These are phyloP conservation scores for Gymnodraco acuticeps DNA, from an alignment of 2,797 vertebrate genomes.

Conservation along the genomic window DNA sequence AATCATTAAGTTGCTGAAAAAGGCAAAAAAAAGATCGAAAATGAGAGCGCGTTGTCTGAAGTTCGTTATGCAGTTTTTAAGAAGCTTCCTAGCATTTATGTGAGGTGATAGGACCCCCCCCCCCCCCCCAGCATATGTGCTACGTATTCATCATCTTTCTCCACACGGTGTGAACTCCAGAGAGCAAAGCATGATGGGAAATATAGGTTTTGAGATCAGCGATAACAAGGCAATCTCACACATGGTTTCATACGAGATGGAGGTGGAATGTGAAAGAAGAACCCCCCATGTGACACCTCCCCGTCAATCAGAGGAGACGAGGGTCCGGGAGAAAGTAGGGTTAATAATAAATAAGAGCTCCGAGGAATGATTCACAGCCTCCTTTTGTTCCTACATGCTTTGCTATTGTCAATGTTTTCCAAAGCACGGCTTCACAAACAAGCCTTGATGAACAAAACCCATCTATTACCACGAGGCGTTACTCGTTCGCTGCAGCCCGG, in stretches of 20 bases:
- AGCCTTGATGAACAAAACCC: slow-evolving; percentile 84
- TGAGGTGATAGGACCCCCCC: slow-evolving; percentile 42
- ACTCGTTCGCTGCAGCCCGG: slow-evolving; percentile 83
- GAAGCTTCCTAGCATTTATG: slow-evolving; percentile 16
- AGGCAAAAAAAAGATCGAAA: slow-evolving; percentile 8
- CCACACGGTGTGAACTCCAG: slow-evolving; percentile 66
- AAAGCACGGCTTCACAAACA: slow-evolving; percentile 79
- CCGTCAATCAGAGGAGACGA: slow-evolving; percentile 70
- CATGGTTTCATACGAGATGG: slow-evolving; percentile 80
- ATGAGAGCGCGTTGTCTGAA: slow-evolving; percentile 60
- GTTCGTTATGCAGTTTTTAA: slow-evolving; percentile 63
- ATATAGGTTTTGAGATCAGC: slow-evolving; percentile 79
- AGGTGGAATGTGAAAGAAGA: slow-evolving; percentile 75
- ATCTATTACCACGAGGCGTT: slow-evolving; percentile 84
- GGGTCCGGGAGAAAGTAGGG: slow-evolving; percentile 46
- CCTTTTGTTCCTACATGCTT: slow-evolving; percentile 83
- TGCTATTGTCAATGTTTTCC: slow-evolving; percentile 81
- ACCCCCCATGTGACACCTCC: slow-evolving; percentile 74
- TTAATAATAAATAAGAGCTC: slow-evolving; percentile 79
- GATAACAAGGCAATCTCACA: slow-evolving; percentile 86
- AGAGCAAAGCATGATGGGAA: slow-evolving; percentile 64
- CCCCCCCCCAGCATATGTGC: slow-evolving; percentile 50
- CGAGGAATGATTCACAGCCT: slow-evolving; percentile 74
- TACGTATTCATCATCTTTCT: slow-evolving; percentile 79
- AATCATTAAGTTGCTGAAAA: slow-evolving; percentile 26